phyloP scores from a whole-genome alignment of 2,888 invertebrate species.

The Drosophila quasianomalipes region DNA sequence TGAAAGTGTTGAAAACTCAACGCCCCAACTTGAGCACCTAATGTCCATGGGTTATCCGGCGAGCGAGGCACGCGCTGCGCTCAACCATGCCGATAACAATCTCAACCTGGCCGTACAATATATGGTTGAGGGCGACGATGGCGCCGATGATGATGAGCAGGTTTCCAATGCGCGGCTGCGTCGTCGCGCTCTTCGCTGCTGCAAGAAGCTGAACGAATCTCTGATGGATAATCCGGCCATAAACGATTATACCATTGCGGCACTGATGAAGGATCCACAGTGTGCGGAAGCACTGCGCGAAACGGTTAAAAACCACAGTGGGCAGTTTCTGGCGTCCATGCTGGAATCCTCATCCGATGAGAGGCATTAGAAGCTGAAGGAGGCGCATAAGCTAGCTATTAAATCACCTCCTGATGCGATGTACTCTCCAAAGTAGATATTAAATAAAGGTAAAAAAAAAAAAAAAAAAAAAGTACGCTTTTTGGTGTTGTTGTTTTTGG shows the following conservation, averaged over 20 bases:
- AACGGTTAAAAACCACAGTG: slow-evolving; percentile 19
- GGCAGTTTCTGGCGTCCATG: slow-evolving; percentile 34
- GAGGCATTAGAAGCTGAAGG: slow-evolving; percentile 3
- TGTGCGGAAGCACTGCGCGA: slow-evolving; percentile 18
- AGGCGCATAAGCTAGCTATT: background rate
- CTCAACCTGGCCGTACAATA: slow-evolving; percentile 99
- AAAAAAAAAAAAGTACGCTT: background rate
- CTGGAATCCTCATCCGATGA: slow-evolving; percentile 47
- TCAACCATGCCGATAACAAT: slow-evolving; percentile 97
- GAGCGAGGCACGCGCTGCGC: slow-evolving; percentile 92
- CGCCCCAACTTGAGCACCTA: slow-evolving; percentile 52
- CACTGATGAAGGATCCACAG: slow-evolving; percentile 35
- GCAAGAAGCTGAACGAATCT: slow-evolving; percentile 30
- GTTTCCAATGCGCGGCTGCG: slow-evolving; percentile 13
- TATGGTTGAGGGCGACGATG: slow-evolving; percentile 90
- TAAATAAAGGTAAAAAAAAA: slow-evolving; percentile 15
- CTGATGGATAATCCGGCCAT: slow-evolving; percentile 55
- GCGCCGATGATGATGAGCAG: slow-evolving; percentile 48
- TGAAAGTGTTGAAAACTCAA: slow-evolving; percentile 5
- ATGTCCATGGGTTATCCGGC: slow-evolving; percentile 94
- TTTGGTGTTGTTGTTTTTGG: slow-evolving; percentile 1
- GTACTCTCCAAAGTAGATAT: slow-evolving; percentile 1
- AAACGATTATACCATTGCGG: slow-evolving; percentile 33
- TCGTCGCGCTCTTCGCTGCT: slow-evolving; percentile 23
- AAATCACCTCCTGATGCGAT: slow-evolving; percentile 5